Base-by-base conservation (phyloP, 2,797 vertebrate species). In the Oreonectes daqikongensis region DNA sequence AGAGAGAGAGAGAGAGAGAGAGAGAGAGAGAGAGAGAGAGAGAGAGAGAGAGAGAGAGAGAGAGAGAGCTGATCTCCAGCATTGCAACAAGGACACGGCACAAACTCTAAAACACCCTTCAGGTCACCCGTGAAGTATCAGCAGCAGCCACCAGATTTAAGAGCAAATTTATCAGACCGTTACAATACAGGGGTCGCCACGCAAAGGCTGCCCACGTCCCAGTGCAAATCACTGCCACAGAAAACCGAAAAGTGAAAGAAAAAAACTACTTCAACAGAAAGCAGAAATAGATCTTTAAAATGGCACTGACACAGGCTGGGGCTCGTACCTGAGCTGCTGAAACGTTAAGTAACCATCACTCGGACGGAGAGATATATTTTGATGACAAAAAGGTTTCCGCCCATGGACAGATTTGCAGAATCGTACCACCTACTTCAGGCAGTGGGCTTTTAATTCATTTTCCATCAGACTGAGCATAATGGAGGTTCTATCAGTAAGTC, bases 391-490 rank as follows among this genome's bases (percentile, higher is more conserved):
- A 76, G 74, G 52, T 80, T 80, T 84, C 68, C 28, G 55, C 44
- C 72, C 59, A 59, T 71, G 55, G 64, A 77, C 72, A 80, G 78
- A 82, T 79, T 77, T 75, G 64, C 68, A 73, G 75, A 84, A 65
- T 78, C 28, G 18, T 55, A 52, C 78, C 79, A 76, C 78, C 75
- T 77, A 75, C 78, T 79, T 82, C 81, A 79, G 74, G 11, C 38
- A 15, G 64, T 74, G 78, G 72, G 69, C 69, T 82, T 83, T 85
- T 82, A 85, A 84, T 83, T 78, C 61, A 75, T 82, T 85, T 84
- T 84, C 81, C 70, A 78, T 84, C 74, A 81, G 78, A 83, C 57
- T 68, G 79, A 81, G 53, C 77, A 80, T 78, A 82, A 84, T 75
- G 35, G 75, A 79, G 59, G 59, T 72, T 82, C 79, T 77, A 78